Base-by-base conservation (phyloP, 2,113 vertebrate species). In the Pollachius pollachius region DNA sequence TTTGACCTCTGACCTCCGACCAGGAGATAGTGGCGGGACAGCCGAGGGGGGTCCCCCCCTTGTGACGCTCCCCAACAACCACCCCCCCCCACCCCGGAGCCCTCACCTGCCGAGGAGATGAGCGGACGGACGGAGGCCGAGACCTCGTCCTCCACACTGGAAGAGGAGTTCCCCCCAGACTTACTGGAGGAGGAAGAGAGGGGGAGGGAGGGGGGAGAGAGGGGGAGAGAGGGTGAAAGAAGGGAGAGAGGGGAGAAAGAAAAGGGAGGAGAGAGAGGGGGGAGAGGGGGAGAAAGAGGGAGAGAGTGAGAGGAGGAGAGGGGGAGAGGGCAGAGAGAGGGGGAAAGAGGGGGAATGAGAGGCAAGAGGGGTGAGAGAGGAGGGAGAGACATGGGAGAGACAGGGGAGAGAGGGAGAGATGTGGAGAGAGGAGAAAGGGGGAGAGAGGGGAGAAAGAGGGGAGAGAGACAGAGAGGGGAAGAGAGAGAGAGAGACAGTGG, bases 121-220 rank as follows among this genome's bases (percentile, higher is more conserved):
- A 95, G 96, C 75, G 95, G 94, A 82, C 95, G 92, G 86, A 96
- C 94, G 1, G 95, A 96, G 85, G 95, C 95, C 78, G 97, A 96
- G 67, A 98, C 96, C 95, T 97, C 96, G 91, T 99, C 97, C 88
- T 97, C 97, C 68, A 99, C 95, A 84, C 96, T 99, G 77, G 97
- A 98, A 82, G 97, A 98, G 73, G 96, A 98, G 91, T 97, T 99
- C 76, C 96, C 95, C 87, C 96, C 96, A 25, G 95, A 98, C 93
- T 98, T 99, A 94, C 97, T 99, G 80, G 0, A 84, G 90, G 81
- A 92, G 83, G 91, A 80, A 91, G 90, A 57, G 84, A 86, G 81
- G 88, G 88, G 78, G 30, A 30, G 30, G 5, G 30, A 30, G 30
- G 5, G 30, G 30, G 30, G 30, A 30, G 4, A 30, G 30, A 30